Evolutionary conservation across 2,113 vertebrate genomes (phyloP).

Genomic region (Stigmatopora nigra): DNA sequence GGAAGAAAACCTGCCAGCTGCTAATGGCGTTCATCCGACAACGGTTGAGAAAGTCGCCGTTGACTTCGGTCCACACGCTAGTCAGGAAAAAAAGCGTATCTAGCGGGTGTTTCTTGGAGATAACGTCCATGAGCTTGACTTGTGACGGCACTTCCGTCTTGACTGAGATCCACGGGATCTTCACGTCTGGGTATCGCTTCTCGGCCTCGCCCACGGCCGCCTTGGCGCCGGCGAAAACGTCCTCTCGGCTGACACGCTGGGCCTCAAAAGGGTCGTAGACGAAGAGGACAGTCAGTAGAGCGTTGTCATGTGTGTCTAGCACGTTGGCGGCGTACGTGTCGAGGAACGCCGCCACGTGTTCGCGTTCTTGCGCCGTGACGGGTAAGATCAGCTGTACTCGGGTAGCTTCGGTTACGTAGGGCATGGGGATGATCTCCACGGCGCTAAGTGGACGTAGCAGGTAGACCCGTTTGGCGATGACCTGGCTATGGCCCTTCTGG

Average conservation of each 20-base stretch:
- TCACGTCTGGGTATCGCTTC: slow-evolving; percentile 79
- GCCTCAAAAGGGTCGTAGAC: slow-evolving; percentile 87
- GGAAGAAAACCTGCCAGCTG: slow-evolving; percentile 96
- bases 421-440: slow-evolving; percentile 95
- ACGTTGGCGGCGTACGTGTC: slow-evolving; percentile 85
- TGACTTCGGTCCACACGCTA: slow-evolving; percentile 86
- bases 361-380: slow-evolving; percentile 73
- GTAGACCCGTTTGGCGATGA: slow-evolving; percentile 81
- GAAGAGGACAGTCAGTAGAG: slow-evolving; percentile 83
- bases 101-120: slow-evolving; percentile 95
- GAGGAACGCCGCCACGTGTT: slow-evolving; percentile 80
- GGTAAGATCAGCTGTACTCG: slow-evolving; percentile 92
- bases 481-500: slow-evolving; percentile 82
- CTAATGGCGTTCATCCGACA: slow-evolving; percentile 96
- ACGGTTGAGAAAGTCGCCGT: slow-evolving; percentile 84
- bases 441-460: slow-evolving; percentile 83
- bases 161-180: slow-evolving; percentile 90
- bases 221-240: slow-evolving; percentile 85
- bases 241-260: slow-evolving; percentile 76
- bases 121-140: slow-evolving; percentile 93
- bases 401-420: slow-evolving; percentile 90
- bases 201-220: slow-evolving; percentile 83
- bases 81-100: slow-evolving; percentile 90
- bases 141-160: slow-evolving; percentile 89
- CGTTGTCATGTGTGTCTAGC: slow-evolving; percentile 85